Base-by-base conservation (phyloP, 1,140 invertebrate species). In the Apis cerana region DNA sequence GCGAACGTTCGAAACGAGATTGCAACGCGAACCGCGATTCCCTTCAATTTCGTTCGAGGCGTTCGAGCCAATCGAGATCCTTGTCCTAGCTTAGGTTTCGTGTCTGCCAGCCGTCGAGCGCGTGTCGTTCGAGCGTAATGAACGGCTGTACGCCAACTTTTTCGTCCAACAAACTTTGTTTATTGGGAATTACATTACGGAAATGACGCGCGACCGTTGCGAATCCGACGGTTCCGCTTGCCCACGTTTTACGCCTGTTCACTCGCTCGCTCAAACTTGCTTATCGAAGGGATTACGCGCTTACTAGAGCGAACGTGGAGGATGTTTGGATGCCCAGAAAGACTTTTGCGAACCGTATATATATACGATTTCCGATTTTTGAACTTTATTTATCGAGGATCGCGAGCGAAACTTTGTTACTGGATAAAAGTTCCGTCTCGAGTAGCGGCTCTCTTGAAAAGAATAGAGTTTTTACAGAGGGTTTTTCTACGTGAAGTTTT, bases 131-230 rank as follows among this genome's bases (percentile, higher is more conserved):
- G 13, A 19, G 43, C 59, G 5, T 76, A 82, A 82, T 52, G 80
- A 76, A 76, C 50, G 50, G n/a, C 50, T 62, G 62, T 67, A 67
- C 52, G 61, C 50, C 17, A 76, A 68, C n/a, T 76, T 82, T 69
- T 79, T 58, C 68, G 67, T 8, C 48, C 33, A 50, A 52, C 56
- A 70, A 83, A 79, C 75, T 83, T 83, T 82, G 74, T 82, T 77
- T 79, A 79, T 83, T 70, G 61, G 56, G 65, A 61, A 71, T 77
- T 19, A n/a, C 80, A 77, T 76, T 77, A 68, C 62, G 80, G 74
- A 82, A 77, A 82, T 77, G 74, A 82, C 27, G 62, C 62, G 79
- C 61, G 48, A 23, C 19, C 19, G 21, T 59, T 21, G 15, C 23
- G 33, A n/a, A 58, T 75, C 59, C 54, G 10, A 21, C 21, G 7